Percentiles rank a stretch among this genome's conserved stretches.
phyloP scores from a whole-genome alignment of 2,888 invertebrate genomes.

The Gastracanthus pulcherrimus region DNA sequence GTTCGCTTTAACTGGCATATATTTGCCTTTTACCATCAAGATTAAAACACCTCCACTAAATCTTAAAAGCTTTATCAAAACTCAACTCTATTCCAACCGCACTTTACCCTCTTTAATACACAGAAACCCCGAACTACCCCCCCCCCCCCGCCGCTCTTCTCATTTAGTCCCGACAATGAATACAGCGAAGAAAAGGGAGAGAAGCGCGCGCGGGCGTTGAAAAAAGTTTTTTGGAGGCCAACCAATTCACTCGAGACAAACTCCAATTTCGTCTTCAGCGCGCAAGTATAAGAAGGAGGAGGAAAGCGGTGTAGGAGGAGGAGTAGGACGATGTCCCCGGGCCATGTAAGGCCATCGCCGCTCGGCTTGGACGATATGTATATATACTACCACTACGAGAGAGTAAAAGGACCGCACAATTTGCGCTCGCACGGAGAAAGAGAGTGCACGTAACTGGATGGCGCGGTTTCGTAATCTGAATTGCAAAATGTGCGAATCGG shows the following conservation, averaged over 20 bases:
- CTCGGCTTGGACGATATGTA: background rate
- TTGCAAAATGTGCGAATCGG: no score
- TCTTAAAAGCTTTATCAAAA: no score
- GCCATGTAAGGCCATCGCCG: background rate
- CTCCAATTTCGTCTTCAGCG: constrained; percentile 28
- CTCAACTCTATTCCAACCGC: no score
- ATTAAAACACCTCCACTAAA: no score
- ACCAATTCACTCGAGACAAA: constrained; percentile 52
- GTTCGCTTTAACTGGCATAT: no score
- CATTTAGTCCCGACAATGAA: constrained; percentile 31
- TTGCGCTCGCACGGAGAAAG: no score
- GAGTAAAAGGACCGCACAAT: no score
- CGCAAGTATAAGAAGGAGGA: background rate
- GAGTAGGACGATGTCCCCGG: constrained; percentile 29
- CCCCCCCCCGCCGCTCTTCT: background rate
- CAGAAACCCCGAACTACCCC: background rate
- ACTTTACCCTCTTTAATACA: no score
- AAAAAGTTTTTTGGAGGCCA: constrained; percentile 48
- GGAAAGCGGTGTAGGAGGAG: background rate
- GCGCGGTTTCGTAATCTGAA: background rate
- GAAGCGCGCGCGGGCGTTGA: background rate
- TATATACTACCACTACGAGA: background rate
- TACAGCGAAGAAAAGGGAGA: background rate
- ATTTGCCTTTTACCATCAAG: no score
- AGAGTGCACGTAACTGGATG: no score